Percentiles rank a stretch among this genome's conserved stretches.
These are phyloP conservation scores for Enteromius argenteus DNA, from an alignment of 2,797 vertebrate genomes.

Conservation along the genomic window DNA sequence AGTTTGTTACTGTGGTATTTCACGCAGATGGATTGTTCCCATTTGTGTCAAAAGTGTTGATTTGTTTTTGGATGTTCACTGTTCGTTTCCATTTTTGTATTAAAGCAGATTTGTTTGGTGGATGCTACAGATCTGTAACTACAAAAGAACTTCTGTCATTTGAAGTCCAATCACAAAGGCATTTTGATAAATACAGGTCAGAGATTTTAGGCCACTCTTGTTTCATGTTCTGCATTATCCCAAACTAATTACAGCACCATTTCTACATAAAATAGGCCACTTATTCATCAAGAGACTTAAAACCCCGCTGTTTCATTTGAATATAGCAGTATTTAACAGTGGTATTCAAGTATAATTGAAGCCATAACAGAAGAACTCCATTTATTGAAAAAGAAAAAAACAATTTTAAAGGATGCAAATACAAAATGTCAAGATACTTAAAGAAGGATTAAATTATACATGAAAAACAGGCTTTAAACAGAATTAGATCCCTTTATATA, in stretches of 20 bases:
- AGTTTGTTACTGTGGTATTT: conserved; percentile 49
- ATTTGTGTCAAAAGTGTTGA: conserved; percentile 35
- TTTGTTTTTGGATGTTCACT: conserved; percentile 40
- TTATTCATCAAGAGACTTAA: conserved; percentile 17
- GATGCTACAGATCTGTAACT: not conserved
- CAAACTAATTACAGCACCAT: conserved; percentile 43
- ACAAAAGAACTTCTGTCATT: conserved; percentile 8
- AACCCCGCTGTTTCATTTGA: conserved; percentile 20
- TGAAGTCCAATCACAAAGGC: conserved; percentile 29
- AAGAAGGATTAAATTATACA: conserved; percentile 72
- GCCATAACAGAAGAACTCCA: conserved; percentile 69
- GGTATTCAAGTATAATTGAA: conserved; percentile 1
- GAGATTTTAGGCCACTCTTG: conserved; percentile 20
- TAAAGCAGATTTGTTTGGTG: conserved; percentile 37
- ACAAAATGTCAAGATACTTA: conserved; percentile 78
- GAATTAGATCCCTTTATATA: conserved; percentile 62
- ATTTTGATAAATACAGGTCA: conserved; percentile 27
- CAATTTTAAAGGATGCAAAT: conserved; percentile 74
- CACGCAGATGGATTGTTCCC: conserved; percentile 11
- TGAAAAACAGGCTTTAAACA: conserved; percentile 66
- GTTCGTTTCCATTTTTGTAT: conserved; percentile 48
- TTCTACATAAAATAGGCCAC: conserved; percentile 29
- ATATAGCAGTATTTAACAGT: conserved; percentile 11
- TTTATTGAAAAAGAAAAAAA: conserved; percentile 75
- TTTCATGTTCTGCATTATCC: conserved; percentile 39